A percentile compares a stretch with the other conserved stretches of the same genome.
Evolutionary conservation across 64 coral and sea anemone species (phyloP).

Genomic region (Dendronephthya gigantea): DNA sequence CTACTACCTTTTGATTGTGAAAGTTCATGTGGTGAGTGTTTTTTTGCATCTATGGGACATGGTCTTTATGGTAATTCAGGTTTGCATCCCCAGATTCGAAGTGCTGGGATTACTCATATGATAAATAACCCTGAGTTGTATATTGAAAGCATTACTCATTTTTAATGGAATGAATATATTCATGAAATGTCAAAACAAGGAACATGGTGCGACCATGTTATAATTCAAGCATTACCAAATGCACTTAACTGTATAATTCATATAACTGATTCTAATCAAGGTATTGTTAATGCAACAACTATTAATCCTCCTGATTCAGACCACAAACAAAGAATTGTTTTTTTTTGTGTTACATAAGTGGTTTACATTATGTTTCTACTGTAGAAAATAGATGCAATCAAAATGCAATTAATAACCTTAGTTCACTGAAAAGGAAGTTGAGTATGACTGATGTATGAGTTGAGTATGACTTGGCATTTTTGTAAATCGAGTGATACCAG

Average conservation of each 20-base stretch:
- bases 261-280: too few species aligned
- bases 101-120: background rate
- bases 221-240: too few species aligned
- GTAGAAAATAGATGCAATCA: background rate
- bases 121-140: too few species aligned
- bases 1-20: conserved; percentile 4
- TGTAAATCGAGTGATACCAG: too few species aligned
- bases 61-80: background rate
- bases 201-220: too few species aligned
- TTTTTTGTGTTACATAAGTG: background rate
- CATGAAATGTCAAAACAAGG: too few species aligned
- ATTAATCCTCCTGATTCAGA: too few species aligned
- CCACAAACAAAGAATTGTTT: too few species aligned
- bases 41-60: background rate
- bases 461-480: background rate
- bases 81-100: background rate
- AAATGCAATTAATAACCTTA: conserved; percentile 16
- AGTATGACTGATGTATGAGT: background rate
- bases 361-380: too few species aligned
- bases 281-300: background rate
- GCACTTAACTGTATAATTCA: too few species aligned
- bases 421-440: background rate
- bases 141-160: too few species aligned
- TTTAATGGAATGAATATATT: too few species aligned
- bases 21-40: conserved; percentile 9